Conservation (phyloP, 2,113 vertebrate genomes). For the Scopus umbretta region DNA sequence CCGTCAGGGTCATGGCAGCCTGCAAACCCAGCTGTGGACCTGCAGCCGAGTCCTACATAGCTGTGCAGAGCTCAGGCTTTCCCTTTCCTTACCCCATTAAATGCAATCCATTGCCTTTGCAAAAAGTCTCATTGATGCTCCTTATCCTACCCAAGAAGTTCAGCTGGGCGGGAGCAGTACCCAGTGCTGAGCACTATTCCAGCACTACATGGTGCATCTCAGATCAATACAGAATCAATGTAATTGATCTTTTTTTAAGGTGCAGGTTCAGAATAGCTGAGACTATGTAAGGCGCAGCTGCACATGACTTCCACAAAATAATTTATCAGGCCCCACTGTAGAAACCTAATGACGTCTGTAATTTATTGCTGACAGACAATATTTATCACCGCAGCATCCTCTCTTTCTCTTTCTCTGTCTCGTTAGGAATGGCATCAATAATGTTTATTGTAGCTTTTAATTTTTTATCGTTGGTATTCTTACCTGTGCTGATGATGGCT, state of each 20-base stretch:
- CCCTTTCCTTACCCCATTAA: neutral
- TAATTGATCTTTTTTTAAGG: neutral
- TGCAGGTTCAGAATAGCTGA: neutral
- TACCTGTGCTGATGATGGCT: conserved; percentile 29
- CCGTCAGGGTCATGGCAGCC: neutral
- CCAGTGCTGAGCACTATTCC: neutral
- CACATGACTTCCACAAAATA: conserved; percentile 23
- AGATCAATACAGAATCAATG: neutral
- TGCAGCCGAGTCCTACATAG: neutral
- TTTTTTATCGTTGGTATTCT: conserved; percentile 59
- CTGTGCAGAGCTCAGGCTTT: neutral
- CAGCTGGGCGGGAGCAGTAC: accelerated
- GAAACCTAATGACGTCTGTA: conserved; percentile 50
- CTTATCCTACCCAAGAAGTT: neutral
- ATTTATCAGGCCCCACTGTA: conserved; percentile 44
- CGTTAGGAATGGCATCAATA: conserved; percentile 62
- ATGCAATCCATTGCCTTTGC: neutral
- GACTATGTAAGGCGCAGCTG: neutral
- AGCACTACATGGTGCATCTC: neutral
- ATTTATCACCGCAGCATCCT: conserved; percentile 44
- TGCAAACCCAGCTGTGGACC: neutral
- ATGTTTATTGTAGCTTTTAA: conserved; percentile 70
- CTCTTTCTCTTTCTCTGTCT: conserved; percentile 31
- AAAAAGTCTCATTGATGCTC: neutral
- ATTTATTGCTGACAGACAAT: conserved; percentile 51